Percentiles rank a stretch among this genome's conserved stretches.
These are phyloP conservation scores for Diadromus collaris DNA, from an alignment of 2,888 invertebrate species.

Conservation along the genomic window DNA sequence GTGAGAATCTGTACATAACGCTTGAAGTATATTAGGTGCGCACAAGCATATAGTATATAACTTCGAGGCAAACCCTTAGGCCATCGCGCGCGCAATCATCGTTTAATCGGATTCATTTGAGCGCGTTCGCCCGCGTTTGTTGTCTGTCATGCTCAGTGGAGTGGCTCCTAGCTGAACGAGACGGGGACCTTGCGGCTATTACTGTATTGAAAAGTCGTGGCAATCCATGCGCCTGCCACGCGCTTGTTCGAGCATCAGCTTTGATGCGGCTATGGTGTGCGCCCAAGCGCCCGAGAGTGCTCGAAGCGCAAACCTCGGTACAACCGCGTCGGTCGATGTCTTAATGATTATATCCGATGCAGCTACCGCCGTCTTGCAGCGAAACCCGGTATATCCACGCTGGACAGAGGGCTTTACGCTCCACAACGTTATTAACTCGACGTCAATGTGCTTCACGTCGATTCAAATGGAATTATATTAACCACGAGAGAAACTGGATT, in stretches of 20 bases:
- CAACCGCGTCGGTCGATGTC: constrained; percentile 46
- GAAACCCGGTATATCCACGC: constrained; percentile 18
- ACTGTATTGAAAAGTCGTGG: constrained; percentile 57
- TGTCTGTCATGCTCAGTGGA: constrained; percentile 63
- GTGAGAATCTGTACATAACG: constrained; percentile 2
- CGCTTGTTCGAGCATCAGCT: constrained; percentile 28
- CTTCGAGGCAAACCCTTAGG: constrained; percentile 51
- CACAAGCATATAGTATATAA: constrained; percentile 19
- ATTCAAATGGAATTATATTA: constrained; percentile 48
- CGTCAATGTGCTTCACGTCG: constrained; percentile 47
- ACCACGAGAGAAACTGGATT: constrained; percentile 25
- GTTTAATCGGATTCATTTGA: constrained; percentile 66
- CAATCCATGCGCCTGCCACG: constrained; percentile 27
- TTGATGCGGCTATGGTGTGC: constrained; percentile 37
- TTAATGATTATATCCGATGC: constrained; percentile 53
- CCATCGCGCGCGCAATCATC: constrained; percentile 61
- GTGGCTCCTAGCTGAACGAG: constrained; percentile 57
- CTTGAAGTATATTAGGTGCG: background rate
- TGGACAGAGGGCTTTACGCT: constrained; percentile 29
- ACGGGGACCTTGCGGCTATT: constrained; percentile 52
- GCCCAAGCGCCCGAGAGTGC: constrained; percentile 33
- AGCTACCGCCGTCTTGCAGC: constrained; percentile 29
- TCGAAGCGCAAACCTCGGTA: constrained; percentile 34
- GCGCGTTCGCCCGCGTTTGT: constrained; percentile 59
- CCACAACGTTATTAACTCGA: constrained; percentile 56